Conservation (phyloP, 2,888 invertebrate genomes). For the Latrodectus hesperus region DNA sequence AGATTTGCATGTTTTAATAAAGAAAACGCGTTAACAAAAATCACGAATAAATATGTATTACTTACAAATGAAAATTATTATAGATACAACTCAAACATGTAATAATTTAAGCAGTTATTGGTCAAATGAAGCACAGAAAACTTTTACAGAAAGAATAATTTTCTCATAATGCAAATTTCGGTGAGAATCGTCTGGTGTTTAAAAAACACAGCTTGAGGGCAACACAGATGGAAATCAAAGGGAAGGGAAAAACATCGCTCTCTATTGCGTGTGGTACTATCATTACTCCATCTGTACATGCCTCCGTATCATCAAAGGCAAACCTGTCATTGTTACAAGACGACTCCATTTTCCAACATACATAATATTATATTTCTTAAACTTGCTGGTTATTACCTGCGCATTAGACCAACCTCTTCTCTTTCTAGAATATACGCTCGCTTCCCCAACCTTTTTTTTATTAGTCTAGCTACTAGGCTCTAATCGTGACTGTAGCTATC, state of each 20-base stretch:
- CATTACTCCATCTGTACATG: slow-evolving; percentile 66
- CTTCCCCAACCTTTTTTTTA: neutral
- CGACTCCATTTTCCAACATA: slow-evolving; percentile 46
- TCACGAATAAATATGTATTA: no score
- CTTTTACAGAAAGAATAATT: no score
- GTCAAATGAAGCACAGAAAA: no score
- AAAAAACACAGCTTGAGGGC: no score
- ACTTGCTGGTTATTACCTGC: slow-evolving; percentile 48
- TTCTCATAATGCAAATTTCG: no score
- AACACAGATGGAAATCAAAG: neutral
- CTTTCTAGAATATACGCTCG: neutral
- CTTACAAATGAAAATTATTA: no score
- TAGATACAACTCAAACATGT: no score
- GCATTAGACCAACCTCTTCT: slow-evolving; percentile 42
- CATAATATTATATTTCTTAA: slow-evolving; percentile 23
- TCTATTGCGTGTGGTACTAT: slow-evolving; percentile 31
- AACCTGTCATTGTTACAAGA: slow-evolving; percentile 63
- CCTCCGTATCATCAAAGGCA: slow-evolving; percentile 22
- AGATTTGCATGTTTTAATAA: no score
- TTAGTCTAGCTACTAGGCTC: neutral
- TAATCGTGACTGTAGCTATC: slow-evolving; percentile 40
- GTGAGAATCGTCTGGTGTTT: no score
- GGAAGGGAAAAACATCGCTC: neutral
- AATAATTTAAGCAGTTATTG: no score
- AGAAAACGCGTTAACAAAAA: no score